Evolutionary conservation across 2,888 invertebrate genomes (phyloP).

Genomic region (Nemoura dubitans): DNA sequence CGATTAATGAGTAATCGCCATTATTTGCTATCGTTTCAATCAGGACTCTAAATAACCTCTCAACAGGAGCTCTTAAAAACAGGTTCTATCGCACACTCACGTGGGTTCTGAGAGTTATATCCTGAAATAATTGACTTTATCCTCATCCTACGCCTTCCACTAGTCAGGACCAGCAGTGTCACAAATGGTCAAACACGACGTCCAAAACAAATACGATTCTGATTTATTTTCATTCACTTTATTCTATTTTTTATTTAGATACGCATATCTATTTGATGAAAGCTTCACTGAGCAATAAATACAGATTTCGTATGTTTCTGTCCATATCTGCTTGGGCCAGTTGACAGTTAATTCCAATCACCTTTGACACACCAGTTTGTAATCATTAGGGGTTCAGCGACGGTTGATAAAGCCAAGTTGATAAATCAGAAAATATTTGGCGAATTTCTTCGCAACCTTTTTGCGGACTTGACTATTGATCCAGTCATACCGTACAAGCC

Average conservation of each 20-base stretch:
- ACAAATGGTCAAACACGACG: neutral
- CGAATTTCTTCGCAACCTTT: neutral
- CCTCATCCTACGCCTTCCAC: neutral
- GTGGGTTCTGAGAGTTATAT: neutral
- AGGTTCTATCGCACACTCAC: neutral
- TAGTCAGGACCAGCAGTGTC: neutral
- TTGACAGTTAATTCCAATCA: neutral
- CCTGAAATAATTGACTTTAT: neutral
- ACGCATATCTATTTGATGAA: neutral
- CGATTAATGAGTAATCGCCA: constrained; percentile 7
- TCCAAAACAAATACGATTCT: constrained; percentile 7
- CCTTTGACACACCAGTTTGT: neutral
- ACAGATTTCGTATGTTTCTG: neutral
- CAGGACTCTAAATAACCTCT: constrained; percentile 5
- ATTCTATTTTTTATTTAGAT: neutral
- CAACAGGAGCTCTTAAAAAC: neutral
- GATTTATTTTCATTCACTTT: neutral
- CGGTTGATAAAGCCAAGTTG: neutral
- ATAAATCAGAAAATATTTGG: neutral
- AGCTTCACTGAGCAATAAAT: neutral
- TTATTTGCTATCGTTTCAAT: constrained; percentile 12
- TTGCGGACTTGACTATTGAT: neutral
- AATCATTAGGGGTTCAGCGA: neutral
- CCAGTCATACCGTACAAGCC: neutral
- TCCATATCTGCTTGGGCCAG: neutral